phyloP scores from a whole-genome alignment of 2,797 vertebrate species.

The Myripristis jacobus region DNA sequence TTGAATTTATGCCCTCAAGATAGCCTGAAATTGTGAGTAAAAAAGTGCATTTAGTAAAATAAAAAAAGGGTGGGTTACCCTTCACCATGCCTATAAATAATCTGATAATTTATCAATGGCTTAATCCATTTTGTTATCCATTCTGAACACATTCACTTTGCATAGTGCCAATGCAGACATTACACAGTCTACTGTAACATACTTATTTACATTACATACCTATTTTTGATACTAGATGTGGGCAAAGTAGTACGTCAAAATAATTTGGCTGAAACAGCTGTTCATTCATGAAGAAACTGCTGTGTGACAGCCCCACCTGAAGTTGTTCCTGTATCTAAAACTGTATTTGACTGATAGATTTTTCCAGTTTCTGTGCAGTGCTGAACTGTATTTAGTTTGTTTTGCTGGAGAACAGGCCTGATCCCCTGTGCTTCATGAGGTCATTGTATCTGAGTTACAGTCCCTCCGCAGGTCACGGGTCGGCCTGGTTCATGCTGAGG shows the following conservation, averaged over 20 bases:
- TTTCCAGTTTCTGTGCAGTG: constrained; percentile 14
- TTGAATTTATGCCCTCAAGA: too few relatives aligned
- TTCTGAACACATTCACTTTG: neutral
- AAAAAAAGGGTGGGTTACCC: too few relatives aligned
- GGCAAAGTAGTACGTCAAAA: too few relatives aligned
- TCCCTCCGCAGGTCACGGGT: constrained; percentile 61
- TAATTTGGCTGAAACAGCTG: too few relatives aligned
- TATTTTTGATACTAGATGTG: neutral
- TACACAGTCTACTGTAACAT: neutral
- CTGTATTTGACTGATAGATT: constrained; percentile 14
- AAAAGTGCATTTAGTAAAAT: too few relatives aligned
- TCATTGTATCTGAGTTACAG: constrained; percentile 76
- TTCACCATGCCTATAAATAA: too few relatives aligned
- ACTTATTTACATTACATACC: too few relatives aligned
- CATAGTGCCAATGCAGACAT: neutral
- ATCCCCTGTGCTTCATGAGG: constrained; percentile 73
- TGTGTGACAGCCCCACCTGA: neutral
- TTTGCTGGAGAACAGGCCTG: constrained; percentile 46
- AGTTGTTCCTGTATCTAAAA: constrained; percentile 20
- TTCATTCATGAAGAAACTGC: neutral
- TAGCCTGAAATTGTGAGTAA: too few relatives aligned
- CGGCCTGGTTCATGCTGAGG: constrained; percentile 68
- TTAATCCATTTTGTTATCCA: neutral
- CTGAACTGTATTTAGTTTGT: constrained; percentile 31
- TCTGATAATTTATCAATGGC: neutral